Evolutionary conservation across 2,113 vertebrate genomes (phyloP).

Genomic region (Neodontobutis hainanensis): DNA sequence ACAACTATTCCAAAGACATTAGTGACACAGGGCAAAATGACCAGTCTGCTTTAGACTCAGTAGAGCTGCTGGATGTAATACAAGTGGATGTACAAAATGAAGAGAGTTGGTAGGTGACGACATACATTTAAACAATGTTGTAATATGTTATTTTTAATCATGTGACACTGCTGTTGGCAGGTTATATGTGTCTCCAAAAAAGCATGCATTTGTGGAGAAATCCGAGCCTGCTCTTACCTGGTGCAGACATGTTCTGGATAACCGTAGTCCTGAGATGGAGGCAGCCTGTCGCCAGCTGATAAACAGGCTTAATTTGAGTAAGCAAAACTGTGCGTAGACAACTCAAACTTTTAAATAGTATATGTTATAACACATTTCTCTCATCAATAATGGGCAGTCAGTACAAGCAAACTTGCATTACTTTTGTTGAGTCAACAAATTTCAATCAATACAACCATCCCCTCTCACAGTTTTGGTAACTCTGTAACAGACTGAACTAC

Average conservation of each 20-base stretch:
- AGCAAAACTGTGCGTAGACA: neutral
- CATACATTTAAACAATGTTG: neutral
- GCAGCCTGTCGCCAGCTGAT: slow-evolving; percentile 78
- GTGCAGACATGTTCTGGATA: slow-evolving; percentile 84
- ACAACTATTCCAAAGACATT: slow-evolving; percentile 23
- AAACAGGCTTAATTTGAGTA: slow-evolving; percentile 79
- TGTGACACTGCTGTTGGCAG: slow-evolving; percentile 52
- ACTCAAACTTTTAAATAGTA: neutral
- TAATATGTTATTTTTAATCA: neutral
- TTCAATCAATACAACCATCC: slow-evolving; percentile 74
- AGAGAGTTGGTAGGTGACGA: slow-evolving; percentile 79
- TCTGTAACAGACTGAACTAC: slow-evolving; percentile 4
- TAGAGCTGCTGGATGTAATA: slow-evolving; percentile 79
- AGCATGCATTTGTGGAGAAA: slow-evolving; percentile 50
- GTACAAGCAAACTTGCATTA: slow-evolving; percentile 65
- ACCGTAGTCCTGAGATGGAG: slow-evolving; percentile 81
- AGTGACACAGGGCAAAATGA: slow-evolving; percentile 26
- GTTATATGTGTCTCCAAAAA: slow-evolving; percentile 81
- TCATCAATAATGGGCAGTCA: slow-evolving; percentile 77
- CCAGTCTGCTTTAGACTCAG: slow-evolving; percentile 74
- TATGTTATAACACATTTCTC: slow-evolving; percentile 18
- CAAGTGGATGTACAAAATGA: slow-evolving; percentile 72
- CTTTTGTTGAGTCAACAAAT: slow-evolving; percentile 74
- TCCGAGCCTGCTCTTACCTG: slow-evolving; percentile 76
- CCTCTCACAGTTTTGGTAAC: slow-evolving; percentile 81